A percentile compares a stretch with the other conserved stretches of the same genome.
phyloP scores from a whole-genome alignment of 2,888 invertebrate species.

The Desoria tigrina region DNA sequence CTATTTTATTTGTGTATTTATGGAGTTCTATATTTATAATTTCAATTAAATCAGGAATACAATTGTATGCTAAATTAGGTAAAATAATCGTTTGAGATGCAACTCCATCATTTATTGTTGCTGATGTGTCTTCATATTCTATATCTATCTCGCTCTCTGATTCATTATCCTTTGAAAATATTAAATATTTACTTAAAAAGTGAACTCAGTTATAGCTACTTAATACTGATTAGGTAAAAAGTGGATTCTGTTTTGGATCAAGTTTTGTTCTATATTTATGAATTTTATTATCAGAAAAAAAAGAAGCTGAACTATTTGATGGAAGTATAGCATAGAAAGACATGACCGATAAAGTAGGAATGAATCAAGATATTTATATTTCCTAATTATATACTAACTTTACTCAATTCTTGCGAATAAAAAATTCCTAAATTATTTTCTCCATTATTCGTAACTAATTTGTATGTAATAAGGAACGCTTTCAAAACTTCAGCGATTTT shows the following conservation, averaged over 20 bases:
- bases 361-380: too few species aligned
- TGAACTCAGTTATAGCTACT: slow-evolving; percentile 4
- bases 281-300: slow-evolving; percentile 7
- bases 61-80: neutral
- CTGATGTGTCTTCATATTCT: too few species aligned
- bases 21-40: too few species aligned
- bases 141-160: too few species aligned
- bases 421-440: slow-evolving; percentile 18
- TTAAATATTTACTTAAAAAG: neutral
- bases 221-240: neutral
- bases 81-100: neutral
- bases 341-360: too few species aligned
- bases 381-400: neutral
- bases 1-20: too few species aligned
- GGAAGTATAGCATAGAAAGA: neutral
- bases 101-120: neutral
- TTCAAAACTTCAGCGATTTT: slow-evolving; percentile 13
- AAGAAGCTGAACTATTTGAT: neutral
- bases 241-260: neutral
- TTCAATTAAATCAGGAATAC: neutral
- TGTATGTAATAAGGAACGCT: slow-evolving; percentile 21
- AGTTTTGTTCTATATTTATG: neutral
- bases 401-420: slow-evolving; percentile 20
- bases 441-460: slow-evolving; percentile 8
- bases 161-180: too few species aligned